Conservation (phyloP, 2,888 invertebrate genomes). For the Meloe dianella region DNA sequence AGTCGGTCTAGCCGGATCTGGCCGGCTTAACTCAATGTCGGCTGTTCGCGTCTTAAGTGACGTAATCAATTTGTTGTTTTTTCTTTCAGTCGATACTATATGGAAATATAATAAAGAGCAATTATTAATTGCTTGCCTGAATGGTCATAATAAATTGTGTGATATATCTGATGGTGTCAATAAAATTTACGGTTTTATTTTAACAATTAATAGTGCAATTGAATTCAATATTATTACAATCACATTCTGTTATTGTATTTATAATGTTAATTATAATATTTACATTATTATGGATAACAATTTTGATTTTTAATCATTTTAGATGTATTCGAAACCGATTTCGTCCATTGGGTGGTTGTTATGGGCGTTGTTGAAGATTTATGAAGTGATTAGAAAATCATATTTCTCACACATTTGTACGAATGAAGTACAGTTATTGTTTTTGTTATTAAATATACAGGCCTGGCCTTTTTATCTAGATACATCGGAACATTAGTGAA, state of each 20-base stretch:
- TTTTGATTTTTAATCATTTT: conserved; percentile 12
- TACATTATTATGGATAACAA: background rate
- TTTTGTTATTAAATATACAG: too few relatives aligned
- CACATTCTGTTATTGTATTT: conserved; percentile 26
- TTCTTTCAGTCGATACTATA: conserved; percentile 8
- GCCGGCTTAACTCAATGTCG: too few relatives aligned
- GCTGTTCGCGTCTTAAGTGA: too few relatives aligned
- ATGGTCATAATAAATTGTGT: conserved; percentile 21
- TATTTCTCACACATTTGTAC: conserved; percentile 18
- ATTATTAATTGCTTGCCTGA: conserved; percentile 17
- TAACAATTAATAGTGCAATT: conserved; percentile 19
- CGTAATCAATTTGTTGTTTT: too few relatives aligned
- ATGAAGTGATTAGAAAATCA: conserved; percentile 25
- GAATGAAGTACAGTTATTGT: conserved; percentile 21
- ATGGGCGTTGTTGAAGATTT: conserved; percentile 20
- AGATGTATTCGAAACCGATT: conserved; percentile 22
- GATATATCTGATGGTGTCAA: conserved; percentile 18
- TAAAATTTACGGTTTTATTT: conserved; percentile 21
- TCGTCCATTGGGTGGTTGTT: conserved; percentile 28
- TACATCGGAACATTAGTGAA: too few relatives aligned
- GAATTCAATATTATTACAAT: conserved; percentile 23
- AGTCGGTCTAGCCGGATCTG: background rate
- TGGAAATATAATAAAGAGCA: conserved; percentile 14
- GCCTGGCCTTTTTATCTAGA: too few relatives aligned
- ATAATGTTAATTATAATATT: conserved; percentile 21